Evolutionary conservation across 2,797 vertebrate species (phyloP), one percentile per base, ranked within the genome.

Genomic region (Hephaestus fuliginosus): DNA sequence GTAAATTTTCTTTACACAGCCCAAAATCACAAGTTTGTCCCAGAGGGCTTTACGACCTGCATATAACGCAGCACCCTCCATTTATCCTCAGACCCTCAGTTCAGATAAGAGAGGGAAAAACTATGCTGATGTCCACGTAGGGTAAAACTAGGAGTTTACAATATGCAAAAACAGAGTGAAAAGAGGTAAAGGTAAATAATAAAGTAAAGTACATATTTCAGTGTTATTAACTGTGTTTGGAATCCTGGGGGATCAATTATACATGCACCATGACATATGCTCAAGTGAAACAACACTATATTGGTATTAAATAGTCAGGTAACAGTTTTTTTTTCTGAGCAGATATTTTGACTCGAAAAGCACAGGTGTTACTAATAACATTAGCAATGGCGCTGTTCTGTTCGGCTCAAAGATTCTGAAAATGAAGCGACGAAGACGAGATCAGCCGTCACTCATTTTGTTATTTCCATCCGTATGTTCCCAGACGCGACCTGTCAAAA

Each of bases 1-100:
- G 58, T 57, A 39, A 56, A 80, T 80, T 73, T 80, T 70, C 70
- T 70, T 67, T 53, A 33, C 63, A 53, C 15, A 39, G 68, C 43
- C 36, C 33, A 22, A 69, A 81, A 76, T 70, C 78, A 68, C 65
- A 62, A 71, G 72, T 84, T 69, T 76, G 39, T 80, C 80, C 57
- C 60, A 36, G 30, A 68, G 62, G 61, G 56, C 52, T 78, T 78
- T 60, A 66, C 25, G 74, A 43, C 75, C 61, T 67, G 17, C 68
- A 65, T 63, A 66, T 52, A 28, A 61, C 55, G 62, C 63, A 61
- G 30, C 33, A 58, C 36, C 9, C 49, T 83, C 49, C 39, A 66
- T 71, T 69, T 48, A 64, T 79, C 66, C 55, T 28, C 8, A 30
- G 22, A 78, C 60, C 48, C 53, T 71, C n/a, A 11, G 8, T 60